Conservation (phyloP, 2,888 invertebrate species). For the Archips crataeganus region DNA sequence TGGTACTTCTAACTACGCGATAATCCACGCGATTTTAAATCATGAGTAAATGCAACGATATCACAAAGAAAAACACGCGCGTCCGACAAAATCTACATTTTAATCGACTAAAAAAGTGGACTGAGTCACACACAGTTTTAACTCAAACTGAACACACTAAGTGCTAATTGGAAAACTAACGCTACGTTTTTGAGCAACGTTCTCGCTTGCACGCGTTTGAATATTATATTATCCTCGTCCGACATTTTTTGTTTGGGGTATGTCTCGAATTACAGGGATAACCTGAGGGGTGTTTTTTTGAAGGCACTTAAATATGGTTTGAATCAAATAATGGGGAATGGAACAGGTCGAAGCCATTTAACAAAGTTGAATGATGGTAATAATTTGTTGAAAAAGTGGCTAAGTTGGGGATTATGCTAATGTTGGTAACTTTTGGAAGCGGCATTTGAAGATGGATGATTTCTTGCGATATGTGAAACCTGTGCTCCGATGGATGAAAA, state of each 20-base stretch:
- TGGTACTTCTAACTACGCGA: background rate
- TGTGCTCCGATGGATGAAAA: too few species aligned
- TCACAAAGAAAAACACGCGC: too few species aligned
- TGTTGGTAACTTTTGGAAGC: background rate
- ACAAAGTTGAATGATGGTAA: background rate
- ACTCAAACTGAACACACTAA: slow-evolving; percentile 26
- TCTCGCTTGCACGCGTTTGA: slow-evolving; percentile 55
- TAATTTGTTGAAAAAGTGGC: background rate
- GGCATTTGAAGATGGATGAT: too few species aligned
- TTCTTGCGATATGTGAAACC: too few species aligned
- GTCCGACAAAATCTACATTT: background rate
- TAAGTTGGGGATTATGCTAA: too few species aligned
- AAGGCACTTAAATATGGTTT: background rate
- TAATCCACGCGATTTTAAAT: too few species aligned
- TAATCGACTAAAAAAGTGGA: background rate
- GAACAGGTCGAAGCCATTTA: background rate
- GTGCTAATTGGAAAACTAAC: slow-evolving; percentile 50
- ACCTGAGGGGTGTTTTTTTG: slow-evolving; percentile 41
- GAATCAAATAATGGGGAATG: background rate
- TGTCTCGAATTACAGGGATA: slow-evolving; percentile 49
- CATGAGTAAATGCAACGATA: too few species aligned
- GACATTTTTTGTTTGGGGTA: slow-evolving; percentile 56
- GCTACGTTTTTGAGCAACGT: slow-evolving; percentile 33
- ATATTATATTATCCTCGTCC: slow-evolving; percentile 53
- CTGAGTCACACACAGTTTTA: background rate